Evolutionary conservation across 1,140 invertebrate species (phyloP), one percentile per base, ranked within the genome.

Genomic region (Nautilus pompilius): DNA sequence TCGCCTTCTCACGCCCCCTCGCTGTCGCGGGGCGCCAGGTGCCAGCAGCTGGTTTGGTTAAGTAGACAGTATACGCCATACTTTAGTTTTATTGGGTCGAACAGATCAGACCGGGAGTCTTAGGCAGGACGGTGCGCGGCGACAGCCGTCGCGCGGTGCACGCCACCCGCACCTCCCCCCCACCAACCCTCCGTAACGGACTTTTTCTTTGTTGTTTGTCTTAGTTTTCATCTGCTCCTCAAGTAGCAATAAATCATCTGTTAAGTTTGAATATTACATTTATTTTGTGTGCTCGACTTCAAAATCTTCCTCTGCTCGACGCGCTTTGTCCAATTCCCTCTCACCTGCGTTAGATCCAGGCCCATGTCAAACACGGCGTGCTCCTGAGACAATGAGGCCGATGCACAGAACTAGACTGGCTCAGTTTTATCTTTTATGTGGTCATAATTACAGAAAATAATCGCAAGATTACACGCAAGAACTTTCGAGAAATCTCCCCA

Each of bases 231-330:
- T 65, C 63, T 71, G 66, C 66, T 58, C 62, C 66, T 71, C 63
- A 68, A 71, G 69, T 71, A 68, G 63, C 66, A 68, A 71, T 71
- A 71, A 71, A 71, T 71, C 69, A 71, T 71, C 66, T 67, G 66
- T 68, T 65, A 67, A 63, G 62, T 62, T 64, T 63, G 60, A 62
- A 66, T 66, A 68, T 71, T 65, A 66, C 69, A 68, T 71, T 63
- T 71, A 71, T 71, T 71, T 60, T 68, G 66, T 65, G 66, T 71
- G 61, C 69, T 63, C 46, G 59, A 58, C 63, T 61, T 49, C 32
- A 60, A 64, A 53, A 53, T 53, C 49, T 53, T 56, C 62, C 46
- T 54, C 48, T 26, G 59, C 26, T 45, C 45, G 54, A 51, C 55
- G 17, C 17, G 57, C 48, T 65, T 67, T 71, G 67, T 71, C 58